A percentile compares a stretch with the other conserved stretches of the same genome.
Evolutionary conservation across 2,888 invertebrate species (phyloP).

Genomic region (Spodoptera exigua): DNA sequence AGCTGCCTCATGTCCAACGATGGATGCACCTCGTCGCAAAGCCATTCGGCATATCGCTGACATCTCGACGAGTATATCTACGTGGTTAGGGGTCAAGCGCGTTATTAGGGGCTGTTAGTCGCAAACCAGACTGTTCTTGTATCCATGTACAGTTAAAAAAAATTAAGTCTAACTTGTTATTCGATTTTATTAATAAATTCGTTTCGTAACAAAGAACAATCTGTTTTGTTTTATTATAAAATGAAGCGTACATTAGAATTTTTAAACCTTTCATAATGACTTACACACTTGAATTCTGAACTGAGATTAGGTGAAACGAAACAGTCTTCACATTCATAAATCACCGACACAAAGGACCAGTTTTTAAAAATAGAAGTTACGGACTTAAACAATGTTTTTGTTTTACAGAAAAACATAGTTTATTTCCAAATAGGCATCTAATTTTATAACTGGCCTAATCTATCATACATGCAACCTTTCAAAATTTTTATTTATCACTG

Average conservation of each 20-base stretch:
- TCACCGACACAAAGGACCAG: constrained; percentile 29
- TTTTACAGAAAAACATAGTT: constrained; percentile 2
- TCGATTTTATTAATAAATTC: background rate
- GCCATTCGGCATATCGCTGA: constrained; percentile 94
- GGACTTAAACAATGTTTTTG: constrained; percentile 12
- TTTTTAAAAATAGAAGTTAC: background rate
- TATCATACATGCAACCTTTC: constrained; percentile 26
- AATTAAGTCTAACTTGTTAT: background rate
- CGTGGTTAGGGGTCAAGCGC: constrained; percentile 82
- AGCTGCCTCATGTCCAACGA: constrained; percentile 91
- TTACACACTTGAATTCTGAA: constrained; percentile 31
- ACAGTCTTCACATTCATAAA: constrained; percentile 4
- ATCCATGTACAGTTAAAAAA: too few relatives aligned
- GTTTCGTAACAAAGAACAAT: constrained; percentile 53
- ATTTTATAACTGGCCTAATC: constrained; percentile 30
- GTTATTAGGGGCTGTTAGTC: constrained; percentile 89
- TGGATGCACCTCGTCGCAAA: constrained; percentile 95
- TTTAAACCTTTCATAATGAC: constrained; percentile 40
- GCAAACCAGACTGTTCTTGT: constrained; percentile 65
- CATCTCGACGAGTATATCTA: constrained; percentile 96
- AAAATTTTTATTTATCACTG: constrained; percentile 41
- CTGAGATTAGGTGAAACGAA: constrained; percentile 4
- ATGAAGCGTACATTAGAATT: constrained; percentile 54
- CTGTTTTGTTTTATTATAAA: constrained; percentile 49
- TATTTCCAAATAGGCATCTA: background rate